phyloP scores from a whole-genome alignment of 2,888 invertebrate genomes.

The Spialia ferax region DNA sequence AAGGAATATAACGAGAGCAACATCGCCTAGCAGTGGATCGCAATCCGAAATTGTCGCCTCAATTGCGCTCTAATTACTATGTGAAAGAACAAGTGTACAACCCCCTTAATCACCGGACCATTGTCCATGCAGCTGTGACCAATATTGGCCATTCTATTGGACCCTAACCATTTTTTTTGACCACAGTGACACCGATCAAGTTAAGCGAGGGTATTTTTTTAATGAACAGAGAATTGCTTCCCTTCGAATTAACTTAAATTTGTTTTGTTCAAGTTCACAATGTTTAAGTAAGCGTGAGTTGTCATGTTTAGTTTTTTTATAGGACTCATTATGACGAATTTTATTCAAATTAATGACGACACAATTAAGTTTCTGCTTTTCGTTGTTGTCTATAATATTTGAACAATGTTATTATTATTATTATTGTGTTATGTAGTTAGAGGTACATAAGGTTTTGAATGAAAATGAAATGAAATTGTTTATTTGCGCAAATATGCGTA shows the following conservation, averaged over 20 bases:
- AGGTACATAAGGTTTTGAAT: too few species aligned
- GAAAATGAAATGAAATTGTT: too few species aligned
- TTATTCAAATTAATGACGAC: neutral
- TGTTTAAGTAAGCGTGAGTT: conserved; percentile 30
- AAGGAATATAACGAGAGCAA: neutral
- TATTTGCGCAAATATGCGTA: too few species aligned
- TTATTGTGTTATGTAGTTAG: too few species aligned
- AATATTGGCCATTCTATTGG: neutral
- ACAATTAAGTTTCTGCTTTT: neutral
- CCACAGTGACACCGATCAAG: conserved; percentile 23
- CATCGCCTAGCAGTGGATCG: neutral
- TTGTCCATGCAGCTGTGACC: conserved; percentile 36
- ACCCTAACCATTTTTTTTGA: conserved; percentile 31
- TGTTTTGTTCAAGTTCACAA: conserved; percentile 5
- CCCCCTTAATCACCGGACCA: conserved; percentile 17
- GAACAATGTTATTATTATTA: too few species aligned
- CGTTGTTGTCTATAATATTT: too few species aligned
- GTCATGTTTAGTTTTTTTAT: neutral
- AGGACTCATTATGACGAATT: neutral
- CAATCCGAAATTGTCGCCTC: neutral
- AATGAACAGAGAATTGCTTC: conserved; percentile 15
- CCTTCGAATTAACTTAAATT: conserved; percentile 7
- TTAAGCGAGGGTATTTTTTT: conserved; percentile 5
- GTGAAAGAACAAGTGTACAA: conserved; percentile 25
- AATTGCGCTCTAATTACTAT: conserved; percentile 30